Evolutionary conservation across 2,888 invertebrate species (phyloP).

Genomic region (Cerastis leucographa): DNA sequence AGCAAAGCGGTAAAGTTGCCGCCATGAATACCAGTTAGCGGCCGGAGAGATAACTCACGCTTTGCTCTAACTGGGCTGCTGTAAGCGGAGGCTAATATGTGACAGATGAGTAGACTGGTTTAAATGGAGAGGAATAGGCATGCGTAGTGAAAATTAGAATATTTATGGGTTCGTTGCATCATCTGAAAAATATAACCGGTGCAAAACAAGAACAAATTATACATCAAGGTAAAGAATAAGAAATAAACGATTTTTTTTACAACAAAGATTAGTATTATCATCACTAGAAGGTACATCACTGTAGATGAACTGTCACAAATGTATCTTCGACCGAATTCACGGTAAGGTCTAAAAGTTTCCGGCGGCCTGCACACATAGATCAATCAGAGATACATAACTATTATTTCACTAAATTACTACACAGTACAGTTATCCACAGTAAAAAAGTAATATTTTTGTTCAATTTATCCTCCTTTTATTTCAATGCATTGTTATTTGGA

Average conservation of each 20-base stretch:
- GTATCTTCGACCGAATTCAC: not conserved
- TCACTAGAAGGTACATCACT: not conserved
- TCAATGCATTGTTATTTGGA: too few relatives aligned
- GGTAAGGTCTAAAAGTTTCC: too few relatives aligned
- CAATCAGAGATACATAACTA: too few relatives aligned
- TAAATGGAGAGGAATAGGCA: slow-evolving; percentile 15
- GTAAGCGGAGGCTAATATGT: slow-evolving; percentile 29
- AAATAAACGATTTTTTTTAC: not conserved
- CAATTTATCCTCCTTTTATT: too few relatives aligned
- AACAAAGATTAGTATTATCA: too few relatives aligned
- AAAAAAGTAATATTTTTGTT: too few relatives aligned
- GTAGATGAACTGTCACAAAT: not conserved
- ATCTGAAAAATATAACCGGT: not conserved
- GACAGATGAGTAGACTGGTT: slow-evolving; percentile 19
- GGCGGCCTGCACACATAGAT: too few relatives aligned
- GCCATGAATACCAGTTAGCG: slow-evolving; percentile 74
- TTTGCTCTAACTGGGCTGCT: slow-evolving; percentile 26
- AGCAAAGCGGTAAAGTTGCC: slow-evolving; percentile 31
- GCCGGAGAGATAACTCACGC: slow-evolving; percentile 51
- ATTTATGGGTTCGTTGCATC: not conserved
- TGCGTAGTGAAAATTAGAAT: not conserved
- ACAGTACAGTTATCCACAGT: too few relatives aligned
- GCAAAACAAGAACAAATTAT: not conserved
- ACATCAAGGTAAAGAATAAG: not conserved
- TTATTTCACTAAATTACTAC: too few relatives aligned